Evolutionary conservation across 64 coral and sea anemone species (phyloP).

Genomic region (Montipora sp.): DNA sequence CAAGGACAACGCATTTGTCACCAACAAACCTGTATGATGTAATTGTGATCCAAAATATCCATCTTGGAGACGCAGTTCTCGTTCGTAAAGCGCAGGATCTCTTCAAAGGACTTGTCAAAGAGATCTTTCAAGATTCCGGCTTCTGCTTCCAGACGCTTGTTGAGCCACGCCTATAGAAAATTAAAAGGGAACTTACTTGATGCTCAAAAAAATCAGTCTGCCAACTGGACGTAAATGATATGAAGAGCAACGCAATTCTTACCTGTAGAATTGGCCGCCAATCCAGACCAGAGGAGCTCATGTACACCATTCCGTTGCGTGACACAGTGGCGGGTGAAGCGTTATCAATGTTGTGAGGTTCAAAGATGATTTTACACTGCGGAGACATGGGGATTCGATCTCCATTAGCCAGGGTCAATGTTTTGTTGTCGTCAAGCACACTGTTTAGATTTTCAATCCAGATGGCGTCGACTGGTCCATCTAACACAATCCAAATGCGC

Average conservation of each 20-base stretch:
- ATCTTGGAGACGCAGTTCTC: conserved; percentile 91
- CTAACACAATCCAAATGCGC: conserved; percentile 93
- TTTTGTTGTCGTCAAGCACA: conserved; percentile 97
- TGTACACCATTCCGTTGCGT: conserved; percentile 99
- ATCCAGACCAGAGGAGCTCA: conserved; percentile 98
- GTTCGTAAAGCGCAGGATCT: conserved; percentile 73
- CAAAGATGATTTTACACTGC: conserved; percentile 98
- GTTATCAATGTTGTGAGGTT: conserved; percentile 97
- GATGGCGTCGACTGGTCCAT: conserved; percentile 95
- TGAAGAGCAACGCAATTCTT: not conserved
- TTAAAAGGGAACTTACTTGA: not conserved
- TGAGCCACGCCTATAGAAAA: conserved; percentile 87
- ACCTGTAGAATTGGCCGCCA: conserved; percentile 97
- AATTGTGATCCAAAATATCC: conserved; percentile 93
- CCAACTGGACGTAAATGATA: not conserved
- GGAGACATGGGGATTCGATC: conserved; percentile 98
- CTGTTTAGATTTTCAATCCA: conserved; percentile 99
- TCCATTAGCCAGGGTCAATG: conserved; percentile 91
- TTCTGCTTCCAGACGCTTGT: conserved; percentile 84
- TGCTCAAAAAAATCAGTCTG: too few relatives aligned
- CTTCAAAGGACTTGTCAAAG: conserved; percentile 96
- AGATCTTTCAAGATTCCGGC: conserved; percentile 82
- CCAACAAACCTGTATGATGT: conserved; percentile 82
- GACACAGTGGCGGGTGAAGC: conserved; percentile 97
- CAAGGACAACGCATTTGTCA: not conserved